Percentiles rank a stretch among this genome's conserved stretches.
Conservation (phyloP, 2,113 vertebrate genomes). For the Ochotona princeps region DNA sequence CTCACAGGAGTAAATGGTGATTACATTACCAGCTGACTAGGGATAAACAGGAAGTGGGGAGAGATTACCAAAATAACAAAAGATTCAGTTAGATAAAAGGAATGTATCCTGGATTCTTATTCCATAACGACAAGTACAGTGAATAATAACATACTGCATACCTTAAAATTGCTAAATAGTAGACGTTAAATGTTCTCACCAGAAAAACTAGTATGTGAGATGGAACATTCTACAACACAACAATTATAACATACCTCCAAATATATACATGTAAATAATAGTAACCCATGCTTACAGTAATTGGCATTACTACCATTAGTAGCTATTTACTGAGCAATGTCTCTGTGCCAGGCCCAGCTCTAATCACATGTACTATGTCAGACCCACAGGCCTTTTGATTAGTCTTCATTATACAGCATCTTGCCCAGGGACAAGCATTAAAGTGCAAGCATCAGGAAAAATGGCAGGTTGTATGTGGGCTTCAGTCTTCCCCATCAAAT, state of each 20-base stretch:
- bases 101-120: not conserved
- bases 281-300: not conserved
- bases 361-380: not conserved
- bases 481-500: not conserved
- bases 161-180: not conserved
- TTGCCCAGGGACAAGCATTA: not conserved
- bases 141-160: not conserved
- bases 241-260: not conserved
- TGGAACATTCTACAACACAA: not conserved
- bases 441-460: not conserved
- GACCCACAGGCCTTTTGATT: not conserved
- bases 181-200: not conserved
- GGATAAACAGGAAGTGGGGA: not conserved
- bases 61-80: not conserved
- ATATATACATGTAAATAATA: not conserved
- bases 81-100: not conserved
- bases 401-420: not conserved
- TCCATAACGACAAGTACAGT: no score
- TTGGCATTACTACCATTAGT: rapidly evolving
- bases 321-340: not conserved
- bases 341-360: not conserved
- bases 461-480: not conserved
- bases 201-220: not conserved
- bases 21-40: no score
- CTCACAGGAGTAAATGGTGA: not conserved